Conservation (phyloP, 2,888 invertebrate species). For the Scaptomyza polygonia region DNA sequence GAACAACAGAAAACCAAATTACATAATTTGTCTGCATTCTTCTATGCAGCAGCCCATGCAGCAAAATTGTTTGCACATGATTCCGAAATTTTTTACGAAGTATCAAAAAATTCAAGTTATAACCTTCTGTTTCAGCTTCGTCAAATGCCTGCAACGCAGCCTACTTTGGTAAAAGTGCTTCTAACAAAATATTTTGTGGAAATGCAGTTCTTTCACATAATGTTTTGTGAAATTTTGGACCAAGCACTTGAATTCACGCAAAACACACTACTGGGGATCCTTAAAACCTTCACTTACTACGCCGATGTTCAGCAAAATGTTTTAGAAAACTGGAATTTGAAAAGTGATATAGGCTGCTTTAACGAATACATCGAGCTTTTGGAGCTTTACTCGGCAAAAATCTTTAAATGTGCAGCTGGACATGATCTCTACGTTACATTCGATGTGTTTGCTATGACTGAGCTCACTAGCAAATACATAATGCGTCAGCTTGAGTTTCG, state of each 20-base stretch:
- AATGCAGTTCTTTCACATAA: conserved; percentile 81
- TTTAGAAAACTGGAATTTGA: conserved; percentile 61
- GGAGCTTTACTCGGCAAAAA: conserved; percentile 70
- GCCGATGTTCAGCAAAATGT: conserved; percentile 72
- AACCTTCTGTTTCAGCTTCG: conserved; percentile 72
- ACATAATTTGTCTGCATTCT: conserved; percentile 63
- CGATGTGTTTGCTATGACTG: conserved; percentile 79
- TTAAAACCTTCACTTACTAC: conserved; percentile 65
- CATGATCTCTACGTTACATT: conserved; percentile 65
- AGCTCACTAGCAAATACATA: conserved; percentile 74
- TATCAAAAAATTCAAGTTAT: conserved; percentile 75
- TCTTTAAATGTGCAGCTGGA: conserved; percentile 72
- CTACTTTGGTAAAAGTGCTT: conserved; percentile 64
- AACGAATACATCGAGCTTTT: conserved; percentile 76
- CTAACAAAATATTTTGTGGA: conserved; percentile 80
- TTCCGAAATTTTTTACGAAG: conserved; percentile 65
- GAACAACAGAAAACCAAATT: conserved; percentile 52
- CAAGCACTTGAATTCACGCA: conserved; percentile 76
- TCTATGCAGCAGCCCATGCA: conserved; percentile 56
- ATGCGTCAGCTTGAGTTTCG: conserved; percentile 81
- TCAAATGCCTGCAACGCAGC: conserved; percentile 69
- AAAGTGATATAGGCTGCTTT: conserved; percentile 62
- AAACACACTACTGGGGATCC: conserved; percentile 63
- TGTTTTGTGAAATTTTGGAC: conserved; percentile 77
- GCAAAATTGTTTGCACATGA: conserved; percentile 62